Conservation (phyloP, 2,888 invertebrate genomes). For the Ormia ochracea region DNA sequence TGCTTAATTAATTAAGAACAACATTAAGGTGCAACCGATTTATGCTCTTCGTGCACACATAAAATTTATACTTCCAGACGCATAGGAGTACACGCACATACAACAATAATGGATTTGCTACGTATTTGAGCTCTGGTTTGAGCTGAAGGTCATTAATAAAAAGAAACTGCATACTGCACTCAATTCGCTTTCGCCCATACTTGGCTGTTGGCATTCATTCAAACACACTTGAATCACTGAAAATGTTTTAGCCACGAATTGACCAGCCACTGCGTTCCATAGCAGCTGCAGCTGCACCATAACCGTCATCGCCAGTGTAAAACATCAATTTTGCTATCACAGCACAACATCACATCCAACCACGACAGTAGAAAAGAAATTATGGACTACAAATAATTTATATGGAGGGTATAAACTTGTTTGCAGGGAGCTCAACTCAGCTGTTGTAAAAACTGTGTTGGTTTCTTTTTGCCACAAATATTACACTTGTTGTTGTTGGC, state of each 20-base stretch:
- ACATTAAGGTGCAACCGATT: background rate
- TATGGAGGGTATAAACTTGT: background rate
- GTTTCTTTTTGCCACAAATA: background rate
- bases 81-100: background rate
- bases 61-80: no score
- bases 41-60: background rate
- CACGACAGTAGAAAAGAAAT: background rate
- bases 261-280: background rate
- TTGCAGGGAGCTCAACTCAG: background rate
- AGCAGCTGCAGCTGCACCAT: background rate
- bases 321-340: background rate
- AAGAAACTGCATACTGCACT: background rate
- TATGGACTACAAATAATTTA: background rate
- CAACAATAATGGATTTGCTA: background rate
- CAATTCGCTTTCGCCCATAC: background rate
- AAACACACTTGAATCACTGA: constrained; percentile 7
- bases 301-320: background rate
- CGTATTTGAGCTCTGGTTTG: constrained; percentile 7
- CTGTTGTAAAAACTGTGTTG: background rate
- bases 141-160: constrained; percentile 18
- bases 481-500: background rate
- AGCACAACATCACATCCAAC: background rate
- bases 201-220: constrained; percentile 18
- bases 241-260: constrained; percentile 11
- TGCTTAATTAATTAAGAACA: no score